These are phyloP conservation scores for Parnassius glacialis DNA, from an alignment of 2,888 invertebrate genomes.

Conservation along the genomic window DNA sequence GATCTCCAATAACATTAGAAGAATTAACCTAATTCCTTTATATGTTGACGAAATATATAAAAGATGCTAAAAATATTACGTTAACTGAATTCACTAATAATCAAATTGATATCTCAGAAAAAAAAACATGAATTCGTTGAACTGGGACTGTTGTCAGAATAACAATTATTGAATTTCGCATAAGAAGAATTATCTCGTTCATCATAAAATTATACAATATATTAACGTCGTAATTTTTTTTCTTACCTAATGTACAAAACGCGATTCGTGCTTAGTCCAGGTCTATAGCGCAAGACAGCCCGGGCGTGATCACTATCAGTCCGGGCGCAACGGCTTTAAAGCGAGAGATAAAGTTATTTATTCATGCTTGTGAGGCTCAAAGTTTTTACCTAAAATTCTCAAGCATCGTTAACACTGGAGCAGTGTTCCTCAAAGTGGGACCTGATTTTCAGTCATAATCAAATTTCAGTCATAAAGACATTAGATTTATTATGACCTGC, in stretches of 20 bases:
- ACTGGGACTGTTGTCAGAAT: neutral
- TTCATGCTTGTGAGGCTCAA: slow-evolving; percentile 26
- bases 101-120: too few relatives aligned
- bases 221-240: slow-evolving; percentile 8
- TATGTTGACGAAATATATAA: too few relatives aligned
- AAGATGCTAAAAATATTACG: too few relatives aligned
- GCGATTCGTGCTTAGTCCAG: slow-evolving; percentile 14
- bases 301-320: slow-evolving; percentile 41
- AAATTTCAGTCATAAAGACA: neutral
- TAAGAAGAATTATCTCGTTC: neutral
- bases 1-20: too few relatives aligned
- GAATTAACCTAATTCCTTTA: too few relatives aligned
- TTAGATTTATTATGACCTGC: too few relatives aligned
- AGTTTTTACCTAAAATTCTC: slow-evolving; percentile 26
- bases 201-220: slow-evolving; percentile 8
- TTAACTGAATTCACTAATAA: too few relatives aligned
- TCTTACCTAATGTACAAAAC: slow-evolving; percentile 3
- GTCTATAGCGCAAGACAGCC: slow-evolving; percentile 21
- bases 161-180: neutral
- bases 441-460: slow-evolving; percentile 14
- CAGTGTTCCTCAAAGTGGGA: slow-evolving; percentile 12
- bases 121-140: too few relatives aligned
- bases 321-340: slow-evolving; percentile 44
- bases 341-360: slow-evolving; percentile 29
- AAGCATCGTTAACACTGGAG: slow-evolving; percentile 13